Conservation (phyloP, 1,140 invertebrate genomes). For the Aricia agestis region DNA sequence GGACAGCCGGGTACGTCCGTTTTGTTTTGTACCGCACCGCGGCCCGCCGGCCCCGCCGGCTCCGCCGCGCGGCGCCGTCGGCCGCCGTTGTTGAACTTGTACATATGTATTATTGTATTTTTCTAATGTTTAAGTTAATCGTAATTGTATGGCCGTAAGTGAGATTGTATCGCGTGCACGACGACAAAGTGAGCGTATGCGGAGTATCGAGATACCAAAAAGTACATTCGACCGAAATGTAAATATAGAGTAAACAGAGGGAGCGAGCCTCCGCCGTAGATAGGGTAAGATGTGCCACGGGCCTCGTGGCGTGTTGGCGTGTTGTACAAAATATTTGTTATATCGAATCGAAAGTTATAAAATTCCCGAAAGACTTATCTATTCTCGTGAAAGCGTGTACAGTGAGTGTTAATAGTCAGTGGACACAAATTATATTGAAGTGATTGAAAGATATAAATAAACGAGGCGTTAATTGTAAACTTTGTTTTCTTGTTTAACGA, state of each 20-base stretch:
- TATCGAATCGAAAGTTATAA: constrained; percentile 67
- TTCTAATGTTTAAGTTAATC: constrained; percentile 70
- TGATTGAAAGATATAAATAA: constrained; percentile 73
- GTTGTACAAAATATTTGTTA: constrained; percentile 76
- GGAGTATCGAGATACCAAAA: constrained; percentile 74
- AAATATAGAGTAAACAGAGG: constrained; percentile 72
- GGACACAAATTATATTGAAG: constrained; percentile 75
- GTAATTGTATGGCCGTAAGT: constrained; percentile 56
- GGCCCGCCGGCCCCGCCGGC: constrained; percentile 3
- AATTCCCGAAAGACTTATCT: constrained; percentile 69
- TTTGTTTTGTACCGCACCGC: constrained; percentile 62
- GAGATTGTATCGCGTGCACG: constrained; percentile 48
- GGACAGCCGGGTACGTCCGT: constrained; percentile 34
- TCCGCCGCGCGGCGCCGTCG: constrained; percentile 28
- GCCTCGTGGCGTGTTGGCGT: constrained; percentile 67
- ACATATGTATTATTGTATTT: constrained; percentile 73
- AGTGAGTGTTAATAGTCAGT: constrained; percentile 76
- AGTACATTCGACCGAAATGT: constrained; percentile 69
- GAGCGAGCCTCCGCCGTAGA: constrained; percentile 36
- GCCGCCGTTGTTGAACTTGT: constrained; percentile 48
- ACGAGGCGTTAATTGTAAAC: constrained; percentile 71
- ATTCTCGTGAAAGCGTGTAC: constrained; percentile 75
- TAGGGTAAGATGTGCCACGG: constrained; percentile 65
- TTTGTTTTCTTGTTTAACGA: constrained; percentile 55
- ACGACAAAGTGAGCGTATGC: constrained; percentile 50